Evolutionary conservation across 2,888 invertebrate genomes (phyloP), one percentile per base, ranked within the genome.

Genomic region (Campopleginae sp.): DNA sequence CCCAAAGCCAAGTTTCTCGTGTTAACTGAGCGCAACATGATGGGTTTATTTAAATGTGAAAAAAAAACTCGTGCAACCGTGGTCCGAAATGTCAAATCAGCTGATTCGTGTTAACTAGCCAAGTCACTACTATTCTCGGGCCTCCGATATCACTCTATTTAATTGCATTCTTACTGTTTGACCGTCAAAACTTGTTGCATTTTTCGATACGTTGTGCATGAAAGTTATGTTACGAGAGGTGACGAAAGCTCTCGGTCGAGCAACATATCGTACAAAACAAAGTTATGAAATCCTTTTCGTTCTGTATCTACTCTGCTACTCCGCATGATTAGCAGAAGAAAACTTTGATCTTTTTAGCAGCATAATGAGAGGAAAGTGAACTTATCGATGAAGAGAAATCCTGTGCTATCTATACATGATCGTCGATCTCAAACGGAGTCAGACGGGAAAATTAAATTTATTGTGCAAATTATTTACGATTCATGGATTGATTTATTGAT

Each of bases 11-110:
- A 68, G 33, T 86, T 86, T 44, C 78, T 71, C 17, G 76, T 66
- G 38, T 79, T n/a, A 38, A 85, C 33, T 58, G 87, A 82, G 19
- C 89, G 88, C 33, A 90, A 79, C 90, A 90, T 90, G 17, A 44
- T 84, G n/a, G 51, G 19, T 48, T 7, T 51, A 58, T 58, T 6
- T 27, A 12, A 58, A 23, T 23, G 12, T 12, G 12, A 31, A 1
- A 72, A 80, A 76, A 77, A n/a, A 72, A 68, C 19, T 74, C 44
- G 1, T 0, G 61, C 79, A 72, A 77, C 17, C 68, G 74, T 19
- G 66, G 31, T 7, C 19, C n/a, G 19, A 61, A 23, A 12, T 44
- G 33, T 42, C 46, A 23, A 44, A 66, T 66, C 75, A 72, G 75
- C 85, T 82, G 76, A 71, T 70, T 48, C 14, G 8, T 17, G 38